phyloP scores from a whole-genome alignment of 2,113 vertebrate genomes.

The Lynx canadensis region DNA sequence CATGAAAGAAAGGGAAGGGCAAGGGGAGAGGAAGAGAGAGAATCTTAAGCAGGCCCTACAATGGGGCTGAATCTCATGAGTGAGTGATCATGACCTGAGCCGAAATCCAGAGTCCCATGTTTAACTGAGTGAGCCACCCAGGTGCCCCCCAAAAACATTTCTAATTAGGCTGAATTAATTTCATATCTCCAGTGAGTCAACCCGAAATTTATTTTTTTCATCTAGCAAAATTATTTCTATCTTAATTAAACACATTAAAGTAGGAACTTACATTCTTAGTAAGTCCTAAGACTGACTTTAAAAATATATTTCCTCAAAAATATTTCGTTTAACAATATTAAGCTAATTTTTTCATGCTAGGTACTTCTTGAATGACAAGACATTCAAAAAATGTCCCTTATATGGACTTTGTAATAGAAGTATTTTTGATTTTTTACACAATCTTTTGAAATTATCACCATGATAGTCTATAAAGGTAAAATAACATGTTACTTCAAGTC shows the following conservation, averaged over 20 bases:
- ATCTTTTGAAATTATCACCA: constrained; percentile 7
- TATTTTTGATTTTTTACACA: neutral
- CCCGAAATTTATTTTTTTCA: neutral
- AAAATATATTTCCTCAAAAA: neutral
- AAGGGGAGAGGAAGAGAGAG: too few relatives aligned
- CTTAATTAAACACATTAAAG: neutral
- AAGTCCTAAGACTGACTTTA: neutral
- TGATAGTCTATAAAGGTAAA: neutral
- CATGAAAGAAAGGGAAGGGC: too few relatives aligned
- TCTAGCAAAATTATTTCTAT: neutral
- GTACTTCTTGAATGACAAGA: neutral
- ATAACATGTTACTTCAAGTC: neutral
- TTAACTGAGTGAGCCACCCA: too few relatives aligned
- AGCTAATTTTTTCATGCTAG: neutral
- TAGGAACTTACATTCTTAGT: neutral
- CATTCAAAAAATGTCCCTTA: neutral
- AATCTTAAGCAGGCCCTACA: too few relatives aligned
- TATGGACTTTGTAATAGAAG: neutral
- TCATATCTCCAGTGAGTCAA: neutral
- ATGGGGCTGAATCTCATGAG: too few relatives aligned
- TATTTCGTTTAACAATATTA: neutral
- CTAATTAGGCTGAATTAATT: neutral
- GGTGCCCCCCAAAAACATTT: neutral
- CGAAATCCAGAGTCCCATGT: too few relatives aligned
- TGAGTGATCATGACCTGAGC: too few relatives aligned